These are phyloP conservation scores for Chlorodrepanis virens DNA, from an alignment of 2,113 vertebrate genomes.

Conservation along the genomic window DNA sequence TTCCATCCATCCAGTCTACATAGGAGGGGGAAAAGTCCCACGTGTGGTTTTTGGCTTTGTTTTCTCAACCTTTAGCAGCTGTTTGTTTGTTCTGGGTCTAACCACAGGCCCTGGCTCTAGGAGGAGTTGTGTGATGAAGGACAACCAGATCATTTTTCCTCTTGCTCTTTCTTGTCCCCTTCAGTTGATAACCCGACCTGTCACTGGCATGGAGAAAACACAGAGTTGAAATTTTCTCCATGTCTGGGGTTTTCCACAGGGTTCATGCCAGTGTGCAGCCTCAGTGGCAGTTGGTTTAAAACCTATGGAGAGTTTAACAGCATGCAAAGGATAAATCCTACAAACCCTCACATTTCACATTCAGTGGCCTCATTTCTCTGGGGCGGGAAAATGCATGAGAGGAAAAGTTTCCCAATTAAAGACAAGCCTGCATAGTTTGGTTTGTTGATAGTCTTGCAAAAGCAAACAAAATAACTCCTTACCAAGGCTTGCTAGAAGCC, in stretches of 20 bases:
- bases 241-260: not conserved
- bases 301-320: not conserved
- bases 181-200: not conserved
- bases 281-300: not conserved
- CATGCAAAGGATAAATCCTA: not conserved
- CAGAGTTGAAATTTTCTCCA: not conserved
- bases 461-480: constrained; percentile 32
- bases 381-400: not conserved
- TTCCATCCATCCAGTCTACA: not conserved
- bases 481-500: not conserved
- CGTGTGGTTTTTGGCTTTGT: not conserved
- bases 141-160: not conserved
- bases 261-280: not conserved
- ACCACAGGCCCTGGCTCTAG: not conserved
- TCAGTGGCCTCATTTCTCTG: not conserved
- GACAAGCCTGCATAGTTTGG: constrained; percentile 29
- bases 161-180: not conserved
- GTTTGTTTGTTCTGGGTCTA: not conserved
- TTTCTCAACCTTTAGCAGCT: constrained; percentile 13
- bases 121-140: not conserved
- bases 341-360: not conserved
- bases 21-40: not conserved
- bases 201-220: not conserved
- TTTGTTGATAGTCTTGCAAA: constrained; percentile 49
- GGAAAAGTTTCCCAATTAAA: constrained; percentile 31